Evolutionary conservation across 64 coral and sea anemone genomes (phyloP), one percentile per base, ranked within the genome.

Genomic region (Porites australiensis): DNA sequence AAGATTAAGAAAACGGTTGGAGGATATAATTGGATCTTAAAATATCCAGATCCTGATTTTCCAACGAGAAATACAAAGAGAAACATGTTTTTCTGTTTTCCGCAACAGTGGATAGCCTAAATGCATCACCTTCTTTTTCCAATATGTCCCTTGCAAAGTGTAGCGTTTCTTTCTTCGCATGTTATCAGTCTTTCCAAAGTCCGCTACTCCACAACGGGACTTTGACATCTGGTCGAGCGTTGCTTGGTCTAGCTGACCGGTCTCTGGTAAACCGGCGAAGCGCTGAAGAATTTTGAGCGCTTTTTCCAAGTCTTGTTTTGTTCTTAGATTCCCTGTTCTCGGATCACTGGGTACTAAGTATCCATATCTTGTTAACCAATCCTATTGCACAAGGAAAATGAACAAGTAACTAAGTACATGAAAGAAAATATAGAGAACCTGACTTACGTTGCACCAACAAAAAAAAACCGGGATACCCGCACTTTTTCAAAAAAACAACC

Each of bases 41-140:
- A n/a, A n/a, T n/a, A n/a, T n/a, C n/a, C n/a, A n/a, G n/a, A n/a
- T n/a, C n/a, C n/a, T n/a, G n/a, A n/a, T n/a, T n/a, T n/a, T n/a
- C n/a, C n/a, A n/a, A n/a, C n/a, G n/a, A n/a, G n/a, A n/a, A n/a
- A n/a, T n/a, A n/a, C n/a, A n/a, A n/a, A n/a, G n/a, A n/a, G n/a
- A n/a, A n/a, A n/a, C n/a, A n/a, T n/a, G n/a, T n/a, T n/a, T n/a
- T n/a, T n/a, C n/a, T n/a, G n/a, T n/a, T n/a, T n/a, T n/a, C n/a
- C n/a, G n/a, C n/a, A n/a, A n/a, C n/a, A n/a, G n/a, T n/a, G n/a
- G n/a, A n/a, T n/a, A n/a, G n/a, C n/a, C n/a, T n/a, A n/a, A n/a
- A n/a, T n/a, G n/a, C n/a, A n/a, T 60, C 87, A 99, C 98, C 71
- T 92, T 94, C 63, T 99, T 99, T 44, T 96, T 86, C 98, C 98